Conservation (phyloP, 1,140 invertebrate genomes). For the Galleria mellonella region DNA sequence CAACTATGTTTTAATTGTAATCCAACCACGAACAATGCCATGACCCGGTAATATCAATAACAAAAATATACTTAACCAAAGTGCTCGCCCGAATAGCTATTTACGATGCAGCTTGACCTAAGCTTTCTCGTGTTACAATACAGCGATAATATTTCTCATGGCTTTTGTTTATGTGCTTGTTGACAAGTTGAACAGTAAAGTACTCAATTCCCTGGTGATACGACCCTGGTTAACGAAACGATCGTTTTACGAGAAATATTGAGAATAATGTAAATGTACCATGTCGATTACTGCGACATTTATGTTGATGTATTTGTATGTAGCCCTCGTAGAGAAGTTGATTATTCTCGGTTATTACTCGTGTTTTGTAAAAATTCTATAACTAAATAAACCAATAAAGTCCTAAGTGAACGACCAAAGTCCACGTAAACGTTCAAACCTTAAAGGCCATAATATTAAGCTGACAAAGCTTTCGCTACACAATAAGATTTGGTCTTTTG, state of each 20-base stretch:
- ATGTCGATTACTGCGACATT: too few relatives aligned
- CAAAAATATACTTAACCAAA: conserved; percentile 10
- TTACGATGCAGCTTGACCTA: conserved; percentile 21
- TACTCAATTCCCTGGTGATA: conserved; percentile 1
- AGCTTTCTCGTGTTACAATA: conserved; percentile 21
- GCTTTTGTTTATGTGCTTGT: conserved; percentile 19
- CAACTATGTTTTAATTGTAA: neutral
- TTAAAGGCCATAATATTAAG: conserved; percentile 9
- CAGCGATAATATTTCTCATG: conserved; percentile 17
- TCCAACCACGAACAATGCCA: conserved; percentile 9
- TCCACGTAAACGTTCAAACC: neutral
- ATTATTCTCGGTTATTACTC: too few relatives aligned
- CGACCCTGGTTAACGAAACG: too few relatives aligned
- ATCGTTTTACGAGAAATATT: too few relatives aligned
- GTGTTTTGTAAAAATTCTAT: too few relatives aligned
- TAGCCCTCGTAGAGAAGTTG: too few relatives aligned
- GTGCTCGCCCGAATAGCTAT: conserved; percentile 31
- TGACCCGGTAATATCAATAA: conserved; percentile 7
- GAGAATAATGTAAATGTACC: too few relatives aligned
- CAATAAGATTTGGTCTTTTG: conserved; percentile 14
- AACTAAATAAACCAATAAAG: too few relatives aligned
- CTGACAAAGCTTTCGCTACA: conserved; percentile 21
- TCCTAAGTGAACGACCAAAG: neutral
- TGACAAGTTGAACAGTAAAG: conserved; percentile 19
- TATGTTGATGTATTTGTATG: too few relatives aligned